Percentiles rank a stretch among this genome's conserved stretches.
phyloP scores from a whole-genome alignment of 2,888 invertebrate species.

The Spilarctia lutea region DNA sequence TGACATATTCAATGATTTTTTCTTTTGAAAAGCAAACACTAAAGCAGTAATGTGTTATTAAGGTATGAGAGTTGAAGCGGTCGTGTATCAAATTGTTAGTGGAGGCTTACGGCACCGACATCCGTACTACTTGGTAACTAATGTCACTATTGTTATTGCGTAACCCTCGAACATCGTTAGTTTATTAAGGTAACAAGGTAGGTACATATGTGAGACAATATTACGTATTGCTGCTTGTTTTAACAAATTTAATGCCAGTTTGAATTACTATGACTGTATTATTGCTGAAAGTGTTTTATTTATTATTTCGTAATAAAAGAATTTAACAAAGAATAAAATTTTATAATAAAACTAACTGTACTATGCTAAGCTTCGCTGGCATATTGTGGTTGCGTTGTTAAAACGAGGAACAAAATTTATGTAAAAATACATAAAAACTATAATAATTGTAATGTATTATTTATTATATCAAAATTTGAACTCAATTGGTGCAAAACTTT shows the following conservation, averaged over 20 bases:
- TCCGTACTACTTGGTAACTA: conserved; percentile 1
- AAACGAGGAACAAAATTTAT: no score
- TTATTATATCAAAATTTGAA: no score
- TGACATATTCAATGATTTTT: background rate
- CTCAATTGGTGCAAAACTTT: no score
- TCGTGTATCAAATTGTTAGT: conserved; percentile 1
- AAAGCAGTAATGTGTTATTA: background rate
- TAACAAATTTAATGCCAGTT: background rate
- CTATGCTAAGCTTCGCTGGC: no score
- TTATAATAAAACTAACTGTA: no score
- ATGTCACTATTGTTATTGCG: background rate
- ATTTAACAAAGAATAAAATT: no score
- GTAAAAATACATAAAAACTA: no score
- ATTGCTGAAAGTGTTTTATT: background rate
- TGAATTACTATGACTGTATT: background rate
- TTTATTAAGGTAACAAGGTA: background rate
- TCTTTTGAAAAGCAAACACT: background rate
- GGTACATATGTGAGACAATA: background rate
- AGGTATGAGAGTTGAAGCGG: background rate
- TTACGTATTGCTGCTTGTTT: background rate
- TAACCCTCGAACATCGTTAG: conserved; percentile 1
- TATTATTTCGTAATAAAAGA: no score
- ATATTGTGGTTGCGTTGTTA: no score
- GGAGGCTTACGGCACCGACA: background rate
- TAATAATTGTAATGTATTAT: no score